Evolutionary conservation across 2,888 invertebrate species (phyloP).

Genomic region (Eudemis profundana): DNA sequence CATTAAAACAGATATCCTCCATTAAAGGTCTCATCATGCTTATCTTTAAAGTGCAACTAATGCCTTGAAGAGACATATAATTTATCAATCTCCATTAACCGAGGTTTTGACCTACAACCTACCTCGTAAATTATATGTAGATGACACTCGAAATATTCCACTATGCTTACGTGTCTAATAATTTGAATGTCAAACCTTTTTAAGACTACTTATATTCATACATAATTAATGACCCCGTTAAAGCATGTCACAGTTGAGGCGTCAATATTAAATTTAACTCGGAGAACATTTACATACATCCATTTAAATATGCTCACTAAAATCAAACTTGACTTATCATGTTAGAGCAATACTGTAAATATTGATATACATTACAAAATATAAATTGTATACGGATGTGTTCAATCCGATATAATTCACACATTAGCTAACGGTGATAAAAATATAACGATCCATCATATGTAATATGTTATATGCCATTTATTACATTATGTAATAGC

Average conservation of each 20-base stretch:
- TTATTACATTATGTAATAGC: neutral
- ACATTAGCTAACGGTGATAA: neutral
- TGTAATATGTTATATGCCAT: too few relatives aligned
- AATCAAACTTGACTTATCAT: too few relatives aligned
- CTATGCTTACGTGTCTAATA: slow-evolving; percentile 1
- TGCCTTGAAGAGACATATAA: neutral
- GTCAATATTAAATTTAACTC: neutral
- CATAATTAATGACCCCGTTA: slow-evolving; percentile 1
- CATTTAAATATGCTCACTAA: too few relatives aligned
- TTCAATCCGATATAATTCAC: neutral
- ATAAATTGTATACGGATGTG: neutral
- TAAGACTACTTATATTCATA: slow-evolving; percentile 7
- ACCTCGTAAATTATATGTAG: neutral
- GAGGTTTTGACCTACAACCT: slow-evolving; percentile 17
- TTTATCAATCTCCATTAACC: slow-evolving; percentile 4
- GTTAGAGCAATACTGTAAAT: too few relatives aligned
- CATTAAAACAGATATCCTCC: slow-evolving; percentile 23
- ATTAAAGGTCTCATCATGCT: slow-evolving; percentile 24
- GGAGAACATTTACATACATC: neutral
- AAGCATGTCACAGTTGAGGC: slow-evolving; percentile 1
- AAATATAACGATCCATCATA: neutral
- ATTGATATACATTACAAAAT: too few relatives aligned
- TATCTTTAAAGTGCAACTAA: slow-evolving; percentile 33
- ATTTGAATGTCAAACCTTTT: slow-evolving; percentile 27
- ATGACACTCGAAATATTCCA: slow-evolving; percentile 13